Conservation (phyloP, 2,113 vertebrate genomes). For the Guaruba guarouba region DNA sequence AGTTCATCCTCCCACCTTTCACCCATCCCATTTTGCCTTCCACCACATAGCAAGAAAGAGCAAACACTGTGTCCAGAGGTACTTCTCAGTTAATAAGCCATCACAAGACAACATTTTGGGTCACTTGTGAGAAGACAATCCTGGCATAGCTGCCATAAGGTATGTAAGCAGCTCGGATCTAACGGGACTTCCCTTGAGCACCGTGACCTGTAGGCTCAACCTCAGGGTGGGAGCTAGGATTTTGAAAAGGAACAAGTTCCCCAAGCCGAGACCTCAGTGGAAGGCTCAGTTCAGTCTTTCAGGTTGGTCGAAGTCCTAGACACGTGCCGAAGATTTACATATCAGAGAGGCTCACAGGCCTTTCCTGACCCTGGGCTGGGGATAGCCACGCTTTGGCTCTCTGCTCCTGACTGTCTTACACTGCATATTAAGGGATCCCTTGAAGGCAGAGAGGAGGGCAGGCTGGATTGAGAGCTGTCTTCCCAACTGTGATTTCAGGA, state of each 20-base stretch:
- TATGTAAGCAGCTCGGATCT: background rate
- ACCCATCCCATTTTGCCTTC: background rate
- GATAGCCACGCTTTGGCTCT: background rate
- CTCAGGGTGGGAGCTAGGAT: background rate
- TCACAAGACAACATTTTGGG: background rate
- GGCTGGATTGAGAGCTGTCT: background rate
- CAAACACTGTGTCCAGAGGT: background rate
- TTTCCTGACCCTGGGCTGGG: background rate
- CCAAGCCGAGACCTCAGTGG: background rate
- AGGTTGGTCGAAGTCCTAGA: background rate
- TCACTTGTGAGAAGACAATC: fast-evolving
- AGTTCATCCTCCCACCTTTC: background rate
- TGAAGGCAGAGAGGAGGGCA: background rate
- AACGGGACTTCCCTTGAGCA: background rate
- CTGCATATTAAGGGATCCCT: background rate
- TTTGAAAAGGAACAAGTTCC: background rate
- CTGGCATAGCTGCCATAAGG: background rate
- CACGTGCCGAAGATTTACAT: background rate
- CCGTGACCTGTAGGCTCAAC: background rate
- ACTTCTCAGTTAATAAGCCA: background rate
- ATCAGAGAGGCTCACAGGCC: background rate
- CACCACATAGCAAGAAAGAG: background rate
- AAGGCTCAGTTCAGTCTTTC: background rate
- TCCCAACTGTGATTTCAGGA: background rate
- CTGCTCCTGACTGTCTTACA: background rate